These are phyloP conservation scores for Erythrocebus patas DNA, from an alignment of 2,113 vertebrate genomes.

Conservation along the genomic window DNA sequence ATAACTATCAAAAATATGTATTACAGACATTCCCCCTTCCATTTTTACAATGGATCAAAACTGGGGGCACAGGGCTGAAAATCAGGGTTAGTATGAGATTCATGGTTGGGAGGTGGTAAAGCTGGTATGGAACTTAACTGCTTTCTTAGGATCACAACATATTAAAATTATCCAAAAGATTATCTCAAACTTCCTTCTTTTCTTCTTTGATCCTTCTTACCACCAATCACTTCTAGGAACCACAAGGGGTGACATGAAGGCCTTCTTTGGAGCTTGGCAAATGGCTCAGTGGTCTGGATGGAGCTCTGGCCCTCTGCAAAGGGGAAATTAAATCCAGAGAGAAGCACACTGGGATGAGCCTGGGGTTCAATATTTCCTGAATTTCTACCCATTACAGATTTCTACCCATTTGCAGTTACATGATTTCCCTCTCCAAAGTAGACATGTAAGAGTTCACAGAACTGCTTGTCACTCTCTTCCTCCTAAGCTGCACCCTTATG, in stretches of 20 bases:
- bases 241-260: not conserved
- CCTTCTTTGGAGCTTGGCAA: not conserved
- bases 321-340: not conserved
- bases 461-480: not conserved
- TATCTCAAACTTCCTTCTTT: not conserved
- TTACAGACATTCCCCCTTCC: not conserved
- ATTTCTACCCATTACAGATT: not conserved
- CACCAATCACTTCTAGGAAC: not conserved
- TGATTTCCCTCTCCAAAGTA: not conserved
- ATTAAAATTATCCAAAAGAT: not conserved
- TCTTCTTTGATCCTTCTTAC: not conserved
- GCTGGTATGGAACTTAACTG: not conserved
- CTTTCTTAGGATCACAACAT: not conserved
- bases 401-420: not conserved
- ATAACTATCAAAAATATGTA: not conserved
- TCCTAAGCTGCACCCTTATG: not conserved
- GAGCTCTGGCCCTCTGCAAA: not conserved
- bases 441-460: not conserved
- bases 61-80: fast-evolving
- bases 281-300: not conserved
- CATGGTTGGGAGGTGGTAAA: not conserved
- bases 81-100: not conserved
- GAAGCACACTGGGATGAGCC: not conserved
- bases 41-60: not conserved
- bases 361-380: not conserved